These are phyloP conservation scores for Peucedramus taeniatus DNA, from an alignment of 2,113 vertebrate species.

Conservation along the genomic window DNA sequence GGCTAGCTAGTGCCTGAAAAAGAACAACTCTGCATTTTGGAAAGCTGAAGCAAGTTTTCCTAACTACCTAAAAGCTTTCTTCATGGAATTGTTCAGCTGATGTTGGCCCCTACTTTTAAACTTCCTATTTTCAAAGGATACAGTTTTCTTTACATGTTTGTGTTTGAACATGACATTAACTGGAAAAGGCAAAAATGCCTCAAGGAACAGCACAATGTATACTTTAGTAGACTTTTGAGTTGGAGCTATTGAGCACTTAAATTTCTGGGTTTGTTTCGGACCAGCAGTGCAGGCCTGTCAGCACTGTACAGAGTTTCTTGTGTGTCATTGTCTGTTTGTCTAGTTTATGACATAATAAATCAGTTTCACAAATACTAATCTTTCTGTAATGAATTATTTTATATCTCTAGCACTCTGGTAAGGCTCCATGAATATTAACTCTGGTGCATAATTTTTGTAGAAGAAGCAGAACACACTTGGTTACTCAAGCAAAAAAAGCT, in stretches of 20 bases:
- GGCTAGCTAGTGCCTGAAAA: neutral
- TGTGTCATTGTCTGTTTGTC: neutral
- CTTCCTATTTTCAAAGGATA: neutral
- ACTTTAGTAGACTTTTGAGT: neutral
- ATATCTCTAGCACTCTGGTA: neutral
- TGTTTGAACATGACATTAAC: neutral
- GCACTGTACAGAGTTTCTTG: neutral
- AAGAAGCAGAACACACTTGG: neutral
- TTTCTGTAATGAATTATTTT: neutral
- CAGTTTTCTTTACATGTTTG: neutral
- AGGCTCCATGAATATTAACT: neutral
- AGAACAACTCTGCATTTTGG: neutral
- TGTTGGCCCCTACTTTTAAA: neutral
- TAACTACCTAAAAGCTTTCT: neutral
- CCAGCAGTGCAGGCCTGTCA: neutral
- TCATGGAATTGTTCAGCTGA: neutral
- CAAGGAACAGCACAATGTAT: neutral
- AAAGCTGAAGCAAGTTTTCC: neutral
- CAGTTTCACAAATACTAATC: neutral
- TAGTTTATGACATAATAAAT: too few species aligned
- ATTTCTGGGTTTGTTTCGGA: neutral
- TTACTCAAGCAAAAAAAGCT: neutral
- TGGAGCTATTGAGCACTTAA: neutral
- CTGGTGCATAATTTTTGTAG: neutral
- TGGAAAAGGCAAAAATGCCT: neutral